A percentile compares a stretch with the other conserved stretches of the same genome.
These are phyloP conservation scores for Benitochromis conjunctus DNA, from an alignment of 2,113 vertebrate genomes.

Conservation along the genomic window DNA sequence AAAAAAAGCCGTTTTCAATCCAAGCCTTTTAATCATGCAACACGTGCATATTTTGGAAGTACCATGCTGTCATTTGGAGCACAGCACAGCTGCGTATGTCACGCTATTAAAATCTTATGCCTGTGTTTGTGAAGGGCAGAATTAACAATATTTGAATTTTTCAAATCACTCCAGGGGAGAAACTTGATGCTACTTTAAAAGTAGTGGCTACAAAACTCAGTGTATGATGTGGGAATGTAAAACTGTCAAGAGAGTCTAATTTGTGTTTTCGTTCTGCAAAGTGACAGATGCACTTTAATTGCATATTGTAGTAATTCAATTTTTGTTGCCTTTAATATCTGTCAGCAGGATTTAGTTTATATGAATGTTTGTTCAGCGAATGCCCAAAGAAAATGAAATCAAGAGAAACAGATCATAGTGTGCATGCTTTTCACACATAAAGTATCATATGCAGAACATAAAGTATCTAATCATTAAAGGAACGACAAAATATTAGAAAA, in stretches of 20 bases:
- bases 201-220: not conserved
- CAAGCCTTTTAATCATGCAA: not conserved
- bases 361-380: not conserved
- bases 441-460: not conserved
- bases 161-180: not conserved
- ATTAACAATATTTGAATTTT: not conserved
- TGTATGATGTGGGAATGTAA: not conserved
- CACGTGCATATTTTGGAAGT: not conserved
- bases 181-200: not conserved
- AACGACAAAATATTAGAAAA: not conserved
- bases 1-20: not conserved
- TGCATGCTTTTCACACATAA: rapidly evolving
- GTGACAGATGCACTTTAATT: slow-evolving; percentile 17
- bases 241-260: not conserved
- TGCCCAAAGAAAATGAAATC: not conserved
- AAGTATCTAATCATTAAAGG: not conserved
- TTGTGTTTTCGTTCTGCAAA: not conserved
- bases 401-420: not conserved
- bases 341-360: not conserved
- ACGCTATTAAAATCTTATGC: not conserved
- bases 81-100: not conserved
- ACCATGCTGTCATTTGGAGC: not conserved
- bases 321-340: not conserved
- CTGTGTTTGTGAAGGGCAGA: not conserved
- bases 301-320: not conserved